Evolutionary conservation across 2,797 vertebrate species (phyloP).

Genomic region (Girardinus metallicus): DNA sequence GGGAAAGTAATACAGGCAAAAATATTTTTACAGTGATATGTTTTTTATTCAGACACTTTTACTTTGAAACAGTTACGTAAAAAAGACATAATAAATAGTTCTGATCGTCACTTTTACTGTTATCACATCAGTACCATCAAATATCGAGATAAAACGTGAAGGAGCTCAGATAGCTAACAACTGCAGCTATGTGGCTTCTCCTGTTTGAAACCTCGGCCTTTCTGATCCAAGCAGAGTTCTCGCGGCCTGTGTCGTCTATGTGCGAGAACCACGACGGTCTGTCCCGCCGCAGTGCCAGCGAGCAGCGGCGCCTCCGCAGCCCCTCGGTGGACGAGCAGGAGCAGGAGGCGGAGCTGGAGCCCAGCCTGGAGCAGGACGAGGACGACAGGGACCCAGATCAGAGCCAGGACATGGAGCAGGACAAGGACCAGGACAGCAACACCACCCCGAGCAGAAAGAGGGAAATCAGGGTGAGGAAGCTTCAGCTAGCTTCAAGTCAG

Average conservation of each 20-base stretch:
- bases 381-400: slow-evolving; percentile 74
- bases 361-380: slow-evolving; percentile 80
- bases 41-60: neutral
- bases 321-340: slow-evolving; percentile 84
- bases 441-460: slow-evolving; percentile 92
- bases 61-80: neutral
- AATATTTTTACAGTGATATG: neutral
- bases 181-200: neutral
- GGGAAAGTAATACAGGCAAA: neutral
- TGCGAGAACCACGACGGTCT: slow-evolving; percentile 89
- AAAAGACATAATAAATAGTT: neutral
- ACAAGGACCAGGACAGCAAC: slow-evolving; percentile 79
- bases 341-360: slow-evolving; percentile 80
- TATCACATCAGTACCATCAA: no score
- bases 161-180: no score
- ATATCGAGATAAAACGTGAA: no score
- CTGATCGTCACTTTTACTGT: no score
- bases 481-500: slow-evolving; percentile 9
- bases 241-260: slow-evolving; percentile 88
- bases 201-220: neutral
- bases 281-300: slow-evolving; percentile 76
- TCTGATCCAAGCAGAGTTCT: slow-evolving; percentile 85
- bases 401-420: slow-evolving; percentile 49
- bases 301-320: slow-evolving; percentile 69
- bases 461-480: slow-evolving; percentile 89